These are phyloP conservation scores for Petrosia ficiformis DNA, from an alignment of 37 sponge, comb jelly and placozoan species.

Conservation along the genomic window DNA sequence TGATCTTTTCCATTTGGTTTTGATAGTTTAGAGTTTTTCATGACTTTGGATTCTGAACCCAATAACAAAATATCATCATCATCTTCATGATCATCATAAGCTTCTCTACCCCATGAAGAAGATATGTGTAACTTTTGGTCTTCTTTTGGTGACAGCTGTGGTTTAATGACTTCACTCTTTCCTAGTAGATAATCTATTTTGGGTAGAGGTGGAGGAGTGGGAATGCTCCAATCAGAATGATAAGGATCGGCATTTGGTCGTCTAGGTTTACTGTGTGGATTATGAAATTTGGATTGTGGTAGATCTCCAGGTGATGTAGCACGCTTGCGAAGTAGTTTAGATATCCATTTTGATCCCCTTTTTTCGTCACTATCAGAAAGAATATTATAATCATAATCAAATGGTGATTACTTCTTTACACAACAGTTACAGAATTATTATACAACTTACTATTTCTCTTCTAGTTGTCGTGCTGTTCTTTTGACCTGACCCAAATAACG, in stretches of 20 bases:
- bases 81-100: neutral
- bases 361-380: neutral
- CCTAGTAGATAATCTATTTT: constrained; percentile 31
- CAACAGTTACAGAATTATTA: too few relatives aligned
- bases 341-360: constrained; percentile 2
- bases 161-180: constrained; percentile 7
- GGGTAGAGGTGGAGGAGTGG: constrained; percentile 36
- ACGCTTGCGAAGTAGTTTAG: constrained; percentile 21
- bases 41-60: too few relatives aligned
- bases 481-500: too few relatives aligned
- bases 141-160: neutral
- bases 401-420: too few relatives aligned
- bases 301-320: neutral
- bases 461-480: too few relatives aligned
- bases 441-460: too few relatives aligned
- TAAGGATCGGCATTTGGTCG: neutral
- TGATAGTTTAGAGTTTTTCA: too few relatives aligned
- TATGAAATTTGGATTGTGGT: constrained; percentile 24
- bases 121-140: neutral
- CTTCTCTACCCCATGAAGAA: neutral
- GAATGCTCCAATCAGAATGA: constrained; percentile 15
- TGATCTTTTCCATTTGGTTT: neutral
- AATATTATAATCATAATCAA: too few relatives aligned
- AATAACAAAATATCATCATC: constrained; percentile 7
- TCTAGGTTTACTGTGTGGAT: neutral